A percentile compares a stretch with the other conserved stretches of the same genome.
These are phyloP conservation scores for Eurytoma adleriae DNA, from an alignment of 2,888 invertebrate genomes.

Conservation along the genomic window DNA sequence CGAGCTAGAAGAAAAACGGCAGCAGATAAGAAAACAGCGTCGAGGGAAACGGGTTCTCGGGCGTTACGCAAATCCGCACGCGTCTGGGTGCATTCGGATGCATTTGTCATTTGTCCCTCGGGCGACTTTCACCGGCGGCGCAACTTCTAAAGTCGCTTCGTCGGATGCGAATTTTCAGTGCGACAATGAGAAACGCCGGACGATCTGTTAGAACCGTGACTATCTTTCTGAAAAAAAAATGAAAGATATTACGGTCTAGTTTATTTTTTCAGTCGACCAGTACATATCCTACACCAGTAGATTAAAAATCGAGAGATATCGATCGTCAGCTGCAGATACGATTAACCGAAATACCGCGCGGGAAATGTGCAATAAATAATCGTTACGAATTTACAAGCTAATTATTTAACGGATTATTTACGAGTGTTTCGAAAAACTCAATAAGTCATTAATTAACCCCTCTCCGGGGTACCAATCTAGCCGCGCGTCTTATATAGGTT, in stretches of 20 bases:
- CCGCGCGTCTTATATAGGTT: neutral
- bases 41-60: neutral
- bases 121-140: neutral
- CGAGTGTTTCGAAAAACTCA: neutral
- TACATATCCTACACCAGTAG: too few species aligned
- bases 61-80: conserved; percentile 9
- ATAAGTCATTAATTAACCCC: too few species aligned
- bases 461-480: neutral
- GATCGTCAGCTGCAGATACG: too few species aligned
- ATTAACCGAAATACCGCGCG: neutral
- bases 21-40: conserved; percentile 32
- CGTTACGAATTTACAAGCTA: too few species aligned
- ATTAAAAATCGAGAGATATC: too few species aligned
- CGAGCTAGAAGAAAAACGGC: neutral
- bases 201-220: too few species aligned
- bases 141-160: too few species aligned
- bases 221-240: conserved; percentile 3
- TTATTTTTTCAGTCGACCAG: too few species aligned
- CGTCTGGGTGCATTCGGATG: conserved; percentile 20
- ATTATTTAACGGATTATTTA: neutral
- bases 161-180: too few species aligned
- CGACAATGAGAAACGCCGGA: too few species aligned
- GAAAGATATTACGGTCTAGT: neutral
- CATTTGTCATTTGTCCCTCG: conserved; percentile 38
- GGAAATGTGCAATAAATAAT: too few species aligned